These are phyloP conservation scores for Notiomystis cincta DNA, from an alignment of 2,113 vertebrate species.

Conservation along the genomic window DNA sequence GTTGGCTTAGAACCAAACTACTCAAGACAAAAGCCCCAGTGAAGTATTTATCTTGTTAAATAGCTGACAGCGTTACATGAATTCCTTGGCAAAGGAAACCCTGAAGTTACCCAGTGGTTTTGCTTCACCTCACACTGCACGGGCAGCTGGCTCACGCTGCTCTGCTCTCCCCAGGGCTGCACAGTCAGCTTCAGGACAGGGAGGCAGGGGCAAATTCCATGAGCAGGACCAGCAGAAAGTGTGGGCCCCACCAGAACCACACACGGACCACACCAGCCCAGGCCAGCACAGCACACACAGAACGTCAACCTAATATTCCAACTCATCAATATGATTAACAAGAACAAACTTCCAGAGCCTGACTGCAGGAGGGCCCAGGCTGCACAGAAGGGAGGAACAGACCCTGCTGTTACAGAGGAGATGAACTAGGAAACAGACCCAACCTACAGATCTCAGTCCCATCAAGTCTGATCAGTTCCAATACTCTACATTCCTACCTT, in stretches of 20 bases:
- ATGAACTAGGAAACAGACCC: not conserved
- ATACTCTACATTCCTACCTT: not conserved
- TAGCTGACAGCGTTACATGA: conserved; percentile 10
- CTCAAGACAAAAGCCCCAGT: conserved; percentile 43
- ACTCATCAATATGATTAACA: accelerated
- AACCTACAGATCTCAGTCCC: not conserved
- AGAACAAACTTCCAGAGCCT: not conserved
- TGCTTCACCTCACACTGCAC: not conserved
- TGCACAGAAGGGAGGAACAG: not conserved
- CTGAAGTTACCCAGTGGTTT: not conserved
- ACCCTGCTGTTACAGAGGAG: accelerated
- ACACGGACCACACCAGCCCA: accelerated
- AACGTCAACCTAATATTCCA: accelerated
- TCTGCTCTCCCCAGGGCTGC: not conserved
- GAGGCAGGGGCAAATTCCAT: not conserved
- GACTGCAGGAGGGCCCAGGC: not conserved
- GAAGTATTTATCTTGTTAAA: conserved; percentile 48
- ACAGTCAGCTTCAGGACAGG: not conserved
- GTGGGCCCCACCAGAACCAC: not conserved
- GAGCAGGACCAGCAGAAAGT: not conserved
- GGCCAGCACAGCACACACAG: accelerated
- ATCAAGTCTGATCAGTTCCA: not conserved
- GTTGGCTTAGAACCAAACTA: not conserved
- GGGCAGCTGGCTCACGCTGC: not conserved
- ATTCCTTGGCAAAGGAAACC: conserved; percentile 37